Evolutionary conservation across 2,888 invertebrate species (phyloP).

Genomic region (Trichogramma dendrolimi): DNA sequence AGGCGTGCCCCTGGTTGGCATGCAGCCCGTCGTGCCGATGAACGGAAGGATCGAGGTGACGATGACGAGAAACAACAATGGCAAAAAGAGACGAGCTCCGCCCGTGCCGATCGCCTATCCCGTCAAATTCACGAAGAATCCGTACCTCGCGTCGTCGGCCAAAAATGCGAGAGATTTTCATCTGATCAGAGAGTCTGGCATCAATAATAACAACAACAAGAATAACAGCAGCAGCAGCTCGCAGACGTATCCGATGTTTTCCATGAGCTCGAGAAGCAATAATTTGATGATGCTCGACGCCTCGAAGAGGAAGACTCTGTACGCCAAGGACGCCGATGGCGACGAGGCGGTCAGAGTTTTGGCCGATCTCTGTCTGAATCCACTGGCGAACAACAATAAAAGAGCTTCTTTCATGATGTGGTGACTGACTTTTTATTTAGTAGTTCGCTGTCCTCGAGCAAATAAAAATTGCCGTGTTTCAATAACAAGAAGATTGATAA

Average conservation of each 20-base stretch:
- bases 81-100: slow-evolving; percentile 19
- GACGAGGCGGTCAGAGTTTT: slow-evolving; percentile 45
- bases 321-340: slow-evolving; percentile 44
- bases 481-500: no score
- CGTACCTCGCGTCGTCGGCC: not conserved
- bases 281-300: slow-evolving; percentile 10
- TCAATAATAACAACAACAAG: not conserved
- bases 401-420: slow-evolving; percentile 46
- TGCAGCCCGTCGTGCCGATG: slow-evolving; percentile 40
- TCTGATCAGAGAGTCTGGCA: slow-evolving; percentile 15
- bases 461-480: no score
- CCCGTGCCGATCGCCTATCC: slow-evolving; percentile 12
- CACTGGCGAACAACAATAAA: slow-evolving; percentile 43
- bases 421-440: slow-evolving; percentile 31
- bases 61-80: slow-evolving; percentile 19
- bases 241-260: not conserved
- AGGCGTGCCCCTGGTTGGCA: slow-evolving; percentile 48
- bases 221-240: not conserved
- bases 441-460: no score
- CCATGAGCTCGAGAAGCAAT: slow-evolving; percentile 14
- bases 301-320: slow-evolving; percentile 44
- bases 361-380: slow-evolving; percentile 46
- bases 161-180: slow-evolving; percentile 32
- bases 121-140: slow-evolving; percentile 16
- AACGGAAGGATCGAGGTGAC: not conserved